Evolutionary conservation across 2,888 invertebrate genomes (phyloP).

Genomic region (Yponomeuta malinellus): DNA sequence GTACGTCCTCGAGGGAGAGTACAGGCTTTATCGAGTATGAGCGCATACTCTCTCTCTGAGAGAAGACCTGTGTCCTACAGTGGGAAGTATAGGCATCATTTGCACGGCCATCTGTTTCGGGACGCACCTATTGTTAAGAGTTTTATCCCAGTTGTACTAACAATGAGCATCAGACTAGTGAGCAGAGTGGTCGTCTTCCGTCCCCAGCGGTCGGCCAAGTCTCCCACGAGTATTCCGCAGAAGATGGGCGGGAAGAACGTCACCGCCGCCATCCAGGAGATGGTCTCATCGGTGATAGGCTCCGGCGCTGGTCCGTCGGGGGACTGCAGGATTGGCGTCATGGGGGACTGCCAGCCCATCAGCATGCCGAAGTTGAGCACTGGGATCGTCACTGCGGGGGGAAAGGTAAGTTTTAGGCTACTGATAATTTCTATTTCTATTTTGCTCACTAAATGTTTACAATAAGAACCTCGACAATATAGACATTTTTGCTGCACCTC

Average conservation of each 20-base stretch:
- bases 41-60: too few relatives aligned
- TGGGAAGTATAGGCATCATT: too few relatives aligned
- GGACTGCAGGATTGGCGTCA: constrained; percentile 67
- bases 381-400: constrained; percentile 66
- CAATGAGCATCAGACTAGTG: constrained; percentile 71
- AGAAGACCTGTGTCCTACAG: too few relatives aligned
- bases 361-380: constrained; percentile 74
- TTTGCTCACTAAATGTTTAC: too few relatives aligned
- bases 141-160: constrained; percentile 30
- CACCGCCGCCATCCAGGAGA: constrained; percentile 75
- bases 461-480: too few relatives aligned
- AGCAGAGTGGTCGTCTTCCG: constrained; percentile 70
- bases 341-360: constrained; percentile 77
- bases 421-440: too few relatives aligned
- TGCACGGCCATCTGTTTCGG: too few relatives aligned
- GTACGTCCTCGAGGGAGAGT: too few relatives aligned
- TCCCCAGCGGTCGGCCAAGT: constrained; percentile 70
- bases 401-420: neutral
- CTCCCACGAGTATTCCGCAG: constrained; percentile 71
- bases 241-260: constrained; percentile 74
- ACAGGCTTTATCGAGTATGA: too few relatives aligned
- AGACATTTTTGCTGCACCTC: too few relatives aligned
- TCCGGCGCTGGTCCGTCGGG: constrained; percentile 61
- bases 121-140: too few relatives aligned
- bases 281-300: constrained; percentile 63